Conservation (phyloP, 2,797 vertebrate species). For the Columba guinea region DNA sequence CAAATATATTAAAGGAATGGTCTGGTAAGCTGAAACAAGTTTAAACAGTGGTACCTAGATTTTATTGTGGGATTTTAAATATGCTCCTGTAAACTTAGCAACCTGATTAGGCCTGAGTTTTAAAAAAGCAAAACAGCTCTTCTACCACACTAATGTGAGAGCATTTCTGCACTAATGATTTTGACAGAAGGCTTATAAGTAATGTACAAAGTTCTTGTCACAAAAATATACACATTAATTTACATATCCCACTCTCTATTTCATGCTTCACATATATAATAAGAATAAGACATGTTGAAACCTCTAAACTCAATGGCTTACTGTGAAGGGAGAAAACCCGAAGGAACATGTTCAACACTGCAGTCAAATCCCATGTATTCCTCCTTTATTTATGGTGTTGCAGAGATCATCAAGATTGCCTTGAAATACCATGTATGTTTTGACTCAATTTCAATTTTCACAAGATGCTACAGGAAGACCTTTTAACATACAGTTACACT, state of each 20-base stretch:
- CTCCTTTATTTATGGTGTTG: background rate
- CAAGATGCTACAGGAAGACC: background rate
- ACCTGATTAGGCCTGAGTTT: background rate
- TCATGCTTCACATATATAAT: background rate
- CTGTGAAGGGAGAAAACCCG: background rate
- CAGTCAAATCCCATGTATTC: background rate
- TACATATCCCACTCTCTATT: background rate
- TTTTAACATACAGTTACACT: background rate
- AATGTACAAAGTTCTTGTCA: background rate
- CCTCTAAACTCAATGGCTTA: constrained; percentile 16
- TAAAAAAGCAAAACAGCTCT: constrained; percentile 10
- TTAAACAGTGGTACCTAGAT: background rate
- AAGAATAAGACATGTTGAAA: background rate
- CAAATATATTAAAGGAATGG: constrained; percentile 36
- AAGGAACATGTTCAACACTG: background rate
- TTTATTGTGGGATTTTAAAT: constrained; percentile 19
- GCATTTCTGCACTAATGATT: constrained; percentile 42
- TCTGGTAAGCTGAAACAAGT: constrained; percentile 12
- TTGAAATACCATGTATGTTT: background rate
- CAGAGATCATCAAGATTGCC: background rate
- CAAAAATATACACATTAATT: constrained; percentile 9
- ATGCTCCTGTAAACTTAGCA: background rate
- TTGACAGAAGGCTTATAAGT: constrained; percentile 40
- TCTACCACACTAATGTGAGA: constrained; percentile 15
- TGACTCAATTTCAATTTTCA: constrained; percentile 16